Percentiles rank a stretch among this genome's conserved stretches.
Evolutionary conservation across 2,113 vertebrate genomes (phyloP).

Genomic region (Amblyornis subalaris): DNA sequence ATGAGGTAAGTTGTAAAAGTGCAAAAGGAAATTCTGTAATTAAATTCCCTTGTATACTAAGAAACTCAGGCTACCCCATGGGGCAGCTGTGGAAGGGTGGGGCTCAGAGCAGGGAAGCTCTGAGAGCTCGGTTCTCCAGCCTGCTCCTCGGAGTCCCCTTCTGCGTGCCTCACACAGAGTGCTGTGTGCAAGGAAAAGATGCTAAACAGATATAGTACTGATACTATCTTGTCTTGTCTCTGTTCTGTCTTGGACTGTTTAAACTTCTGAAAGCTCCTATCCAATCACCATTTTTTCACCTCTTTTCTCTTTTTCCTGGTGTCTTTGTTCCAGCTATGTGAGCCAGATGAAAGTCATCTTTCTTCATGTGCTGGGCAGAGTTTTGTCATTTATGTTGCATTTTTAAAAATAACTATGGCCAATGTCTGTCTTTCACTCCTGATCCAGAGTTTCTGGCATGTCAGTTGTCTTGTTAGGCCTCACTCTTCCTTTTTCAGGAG

Average conservation of each 20-base stretch:
- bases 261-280: not conserved
- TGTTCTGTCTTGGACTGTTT: not conserved
- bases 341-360: not conserved
- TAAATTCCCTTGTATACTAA: not conserved
- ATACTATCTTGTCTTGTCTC: not conserved
- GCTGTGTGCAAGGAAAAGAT: not conserved
- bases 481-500: not conserved
- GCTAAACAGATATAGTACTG: not conserved
- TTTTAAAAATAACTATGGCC: not conserved
- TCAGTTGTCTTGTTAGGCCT: not conserved
- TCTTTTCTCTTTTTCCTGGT: not conserved
- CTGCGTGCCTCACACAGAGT: not conserved
- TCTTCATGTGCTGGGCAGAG: not conserved
- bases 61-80: rapidly evolving
- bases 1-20: not conserved
- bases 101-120: not conserved
- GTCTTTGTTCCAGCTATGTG: not conserved
- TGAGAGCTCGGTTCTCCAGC: not conserved
- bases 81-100: not conserved
- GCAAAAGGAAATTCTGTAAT: not conserved
- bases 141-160: not conserved
- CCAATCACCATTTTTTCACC: not conserved
- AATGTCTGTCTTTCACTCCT: not conserved
- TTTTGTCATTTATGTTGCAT: not conserved
- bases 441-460: not conserved